These are phyloP conservation scores for Crotophaga sulcirostris DNA, from an alignment of 2,113 vertebrate genomes.

Conservation along the genomic window DNA sequence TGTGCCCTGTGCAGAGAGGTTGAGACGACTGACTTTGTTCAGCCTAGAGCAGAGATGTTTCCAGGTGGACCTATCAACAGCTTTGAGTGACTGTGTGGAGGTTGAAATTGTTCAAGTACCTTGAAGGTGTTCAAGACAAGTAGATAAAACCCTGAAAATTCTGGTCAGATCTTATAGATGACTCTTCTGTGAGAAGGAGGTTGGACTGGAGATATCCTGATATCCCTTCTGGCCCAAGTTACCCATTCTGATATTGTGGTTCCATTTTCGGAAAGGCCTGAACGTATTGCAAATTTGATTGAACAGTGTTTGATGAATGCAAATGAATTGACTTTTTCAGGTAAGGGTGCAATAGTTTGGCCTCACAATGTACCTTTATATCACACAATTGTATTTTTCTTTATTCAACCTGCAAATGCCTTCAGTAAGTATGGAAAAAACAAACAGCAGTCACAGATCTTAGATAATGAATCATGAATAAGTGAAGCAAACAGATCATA, in stretches of 20 bases:
- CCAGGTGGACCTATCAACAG: neutral
- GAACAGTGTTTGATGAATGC: neutral
- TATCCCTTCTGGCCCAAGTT: accelerated
- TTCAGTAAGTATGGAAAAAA: neutral
- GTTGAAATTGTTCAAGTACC: neutral
- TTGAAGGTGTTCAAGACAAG: neutral
- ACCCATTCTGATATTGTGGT: neutral
- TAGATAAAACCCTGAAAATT: neutral
- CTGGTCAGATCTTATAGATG: neutral
- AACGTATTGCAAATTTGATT: neutral
- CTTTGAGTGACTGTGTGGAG: neutral
- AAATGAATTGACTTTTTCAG: neutral
- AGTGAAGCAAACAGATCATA: neutral
- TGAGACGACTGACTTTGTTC: neutral
- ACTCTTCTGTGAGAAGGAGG: neutral
- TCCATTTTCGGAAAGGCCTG: neutral
- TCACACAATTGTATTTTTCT: neutral
- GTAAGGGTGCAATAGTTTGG: neutral
- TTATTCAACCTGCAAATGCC: neutral
- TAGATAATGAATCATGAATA: conserved; percentile 12
- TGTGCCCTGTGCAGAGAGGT: neutral
- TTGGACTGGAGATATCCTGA: neutral
- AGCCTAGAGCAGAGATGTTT: neutral
- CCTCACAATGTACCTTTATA: neutral
- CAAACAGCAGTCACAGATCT: neutral